Evolutionary conservation across 2,113 vertebrate genomes (phyloP).

Genomic region (Hypomesus transpacificus): DNA sequence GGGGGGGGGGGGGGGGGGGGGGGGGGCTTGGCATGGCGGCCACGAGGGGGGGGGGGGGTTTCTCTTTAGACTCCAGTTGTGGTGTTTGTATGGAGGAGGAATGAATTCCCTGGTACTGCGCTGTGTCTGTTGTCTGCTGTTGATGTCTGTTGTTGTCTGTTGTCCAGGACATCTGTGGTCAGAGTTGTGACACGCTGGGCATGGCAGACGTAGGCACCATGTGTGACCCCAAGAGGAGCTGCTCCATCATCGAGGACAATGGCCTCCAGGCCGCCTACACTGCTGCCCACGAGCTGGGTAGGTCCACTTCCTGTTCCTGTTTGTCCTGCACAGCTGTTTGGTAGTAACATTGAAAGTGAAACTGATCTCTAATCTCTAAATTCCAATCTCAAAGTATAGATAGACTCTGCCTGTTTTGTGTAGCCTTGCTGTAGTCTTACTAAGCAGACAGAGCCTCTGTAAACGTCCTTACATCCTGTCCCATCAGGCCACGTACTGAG

Average conservation of each 20-base stretch:
- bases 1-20: not conserved
- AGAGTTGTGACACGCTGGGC: constrained; percentile 88
- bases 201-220: constrained; percentile 92
- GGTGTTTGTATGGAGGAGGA: not conserved
- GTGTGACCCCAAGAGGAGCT: constrained; percentile 94
- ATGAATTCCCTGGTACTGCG: not conserved
- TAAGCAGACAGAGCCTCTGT: not conserved
- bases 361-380: not conserved
- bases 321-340: not conserved
- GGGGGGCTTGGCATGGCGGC: not conserved
- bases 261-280: constrained; percentile 93
- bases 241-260: constrained; percentile 91
- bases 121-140: not conserved
- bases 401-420: not conserved
- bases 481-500: constrained; percentile 89
- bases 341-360: not conserved
- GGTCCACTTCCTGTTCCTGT: constrained; percentile 2
- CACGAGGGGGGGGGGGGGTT: not conserved
- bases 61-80: not conserved
- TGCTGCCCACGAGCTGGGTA: constrained; percentile 90
- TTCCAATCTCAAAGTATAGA: not conserved
- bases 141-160: not conserved
- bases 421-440: not conserved
- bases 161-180: constrained; percentile 89
- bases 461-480: not conserved